These are phyloP conservation scores for Drosophila equinoxialis DNA, from an alignment of 1,140 invertebrate genomes.

Conservation along the genomic window DNA sequence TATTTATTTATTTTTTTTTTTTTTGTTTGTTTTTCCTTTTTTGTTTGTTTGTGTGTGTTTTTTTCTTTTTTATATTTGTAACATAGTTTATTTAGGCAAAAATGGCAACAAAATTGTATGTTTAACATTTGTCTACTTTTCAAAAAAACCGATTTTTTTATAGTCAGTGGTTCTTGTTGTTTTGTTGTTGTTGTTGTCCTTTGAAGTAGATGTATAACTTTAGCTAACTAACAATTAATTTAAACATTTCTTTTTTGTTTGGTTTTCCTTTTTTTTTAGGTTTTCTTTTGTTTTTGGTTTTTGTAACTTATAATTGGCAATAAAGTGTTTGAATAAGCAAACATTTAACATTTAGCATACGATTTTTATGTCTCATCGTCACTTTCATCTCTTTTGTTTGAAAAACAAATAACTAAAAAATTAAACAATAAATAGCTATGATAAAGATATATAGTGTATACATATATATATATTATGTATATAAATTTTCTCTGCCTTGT, in stretches of 20 bases:
- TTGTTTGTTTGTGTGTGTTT: slow-evolving; percentile 22
- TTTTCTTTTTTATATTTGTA: slow-evolving; percentile 62
- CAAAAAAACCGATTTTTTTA: slow-evolving; percentile 55
- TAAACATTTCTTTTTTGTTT: slow-evolving; percentile 49
- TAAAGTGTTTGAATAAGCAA: slow-evolving; percentile 79
- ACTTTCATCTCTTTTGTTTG: slow-evolving; percentile 14
- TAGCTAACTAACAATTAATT: slow-evolving; percentile 82
- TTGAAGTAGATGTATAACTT: slow-evolving; percentile 79
- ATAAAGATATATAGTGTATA: slow-evolving; percentile 34
- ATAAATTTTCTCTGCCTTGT: slow-evolving; percentile 58
- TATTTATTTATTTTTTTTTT: slow-evolving; percentile 63
- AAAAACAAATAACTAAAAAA: slow-evolving; percentile 64
- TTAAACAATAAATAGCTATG: slow-evolving; percentile 75
- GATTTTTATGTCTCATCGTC: slow-evolving; percentile 39
- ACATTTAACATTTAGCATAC: slow-evolving; percentile 80
- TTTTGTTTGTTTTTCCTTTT: slow-evolving; percentile 42
- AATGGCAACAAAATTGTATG: slow-evolving; percentile 83
- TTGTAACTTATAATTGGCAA: slow-evolving; percentile 79
- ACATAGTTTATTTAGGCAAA: slow-evolving; percentile 83
- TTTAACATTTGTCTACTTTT: slow-evolving; percentile 78
- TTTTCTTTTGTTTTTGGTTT: slow-evolving; percentile 19
- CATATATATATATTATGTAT: slow-evolving; percentile 57
- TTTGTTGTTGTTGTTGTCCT: slow-evolving; percentile 35
- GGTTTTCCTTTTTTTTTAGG: neutral
- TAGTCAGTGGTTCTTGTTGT: slow-evolving; percentile 64